These are phyloP conservation scores for Bucorvus abyssinicus DNA, from an alignment of 2,797 vertebrate species.

Conservation along the genomic window DNA sequence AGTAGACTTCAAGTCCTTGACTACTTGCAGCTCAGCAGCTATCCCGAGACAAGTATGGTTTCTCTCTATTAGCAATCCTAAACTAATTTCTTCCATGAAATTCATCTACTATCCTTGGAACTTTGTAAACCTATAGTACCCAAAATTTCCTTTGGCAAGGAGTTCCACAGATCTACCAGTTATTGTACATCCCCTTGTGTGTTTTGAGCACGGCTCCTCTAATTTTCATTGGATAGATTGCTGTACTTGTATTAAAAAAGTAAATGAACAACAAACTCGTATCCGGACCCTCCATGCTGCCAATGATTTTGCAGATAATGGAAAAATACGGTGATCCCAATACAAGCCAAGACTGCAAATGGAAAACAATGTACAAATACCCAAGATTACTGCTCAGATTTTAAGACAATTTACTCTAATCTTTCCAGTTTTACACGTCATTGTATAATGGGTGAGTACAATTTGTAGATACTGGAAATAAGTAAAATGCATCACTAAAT, in stretches of 20 bases:
- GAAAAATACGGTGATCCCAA: background rate
- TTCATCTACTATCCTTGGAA: background rate
- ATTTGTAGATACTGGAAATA: background rate
- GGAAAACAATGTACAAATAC: background rate
- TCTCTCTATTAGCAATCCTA: background rate
- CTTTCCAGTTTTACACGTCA: background rate
- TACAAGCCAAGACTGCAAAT: background rate
- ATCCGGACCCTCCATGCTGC: background rate
- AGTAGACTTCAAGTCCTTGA: background rate
- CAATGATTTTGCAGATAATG: background rate
- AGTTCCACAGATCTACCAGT: background rate
- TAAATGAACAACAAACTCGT: background rate
- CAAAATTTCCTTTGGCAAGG: background rate
- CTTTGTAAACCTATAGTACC: background rate
- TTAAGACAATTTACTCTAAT: background rate
- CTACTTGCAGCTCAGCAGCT: background rate
- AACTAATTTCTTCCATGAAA: background rate
- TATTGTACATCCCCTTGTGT: background rate
- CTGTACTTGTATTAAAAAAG: background rate
- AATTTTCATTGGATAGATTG: background rate
- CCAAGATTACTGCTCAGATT: background rate
- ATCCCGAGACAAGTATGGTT: background rate
- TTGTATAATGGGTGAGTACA: background rate
- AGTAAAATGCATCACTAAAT: background rate
- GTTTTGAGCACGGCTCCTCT: background rate